phyloP scores from a whole-genome alignment of 2,888 invertebrate genomes.

The Ptilodon capucinus region DNA sequence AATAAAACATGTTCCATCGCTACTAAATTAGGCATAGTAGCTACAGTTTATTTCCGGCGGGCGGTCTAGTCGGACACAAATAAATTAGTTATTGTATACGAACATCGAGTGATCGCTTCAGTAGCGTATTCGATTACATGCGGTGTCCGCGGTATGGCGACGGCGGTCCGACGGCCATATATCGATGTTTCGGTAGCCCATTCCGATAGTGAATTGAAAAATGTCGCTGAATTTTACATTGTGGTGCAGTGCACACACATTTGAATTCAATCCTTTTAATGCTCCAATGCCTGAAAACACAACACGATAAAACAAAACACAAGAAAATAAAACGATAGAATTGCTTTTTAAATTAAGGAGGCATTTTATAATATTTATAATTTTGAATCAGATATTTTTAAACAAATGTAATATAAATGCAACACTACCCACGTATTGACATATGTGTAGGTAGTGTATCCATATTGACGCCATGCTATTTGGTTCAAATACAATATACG shows the following conservation, averaged over 20 bases:
- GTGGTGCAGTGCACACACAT: slow-evolving; percentile 7
- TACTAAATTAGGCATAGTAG: slow-evolving; percentile 6
- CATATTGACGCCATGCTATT: too few relatives aligned
- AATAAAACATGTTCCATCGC: background rate
- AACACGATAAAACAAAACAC: too few relatives aligned
- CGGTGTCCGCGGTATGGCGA: slow-evolving; percentile 54
- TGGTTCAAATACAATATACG: too few relatives aligned
- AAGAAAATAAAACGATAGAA: too few relatives aligned
- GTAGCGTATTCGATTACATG: slow-evolving; percentile 65
- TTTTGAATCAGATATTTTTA: too few relatives aligned
- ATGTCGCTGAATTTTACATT: slow-evolving; percentile 30
- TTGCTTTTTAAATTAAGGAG: too few relatives aligned
- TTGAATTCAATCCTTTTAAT: background rate
- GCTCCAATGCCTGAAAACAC: slow-evolving; percentile 8
- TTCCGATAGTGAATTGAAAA: slow-evolving; percentile 54
- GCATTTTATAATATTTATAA: too few relatives aligned
- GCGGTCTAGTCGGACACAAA: slow-evolving; percentile 33
- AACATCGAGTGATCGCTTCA: slow-evolving; percentile 48
- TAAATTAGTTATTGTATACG: slow-evolving; percentile 52
- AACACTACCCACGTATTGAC: too few relatives aligned
- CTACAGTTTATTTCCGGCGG: slow-evolving; percentile 2
- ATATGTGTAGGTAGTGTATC: too few relatives aligned
- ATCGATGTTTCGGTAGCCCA: slow-evolving; percentile 52
- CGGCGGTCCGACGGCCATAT: slow-evolving; percentile 56
- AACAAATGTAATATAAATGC: too few relatives aligned